phyloP scores from a whole-genome alignment of 2,113 vertebrate genomes.

The Trachemys scripta region DNA sequence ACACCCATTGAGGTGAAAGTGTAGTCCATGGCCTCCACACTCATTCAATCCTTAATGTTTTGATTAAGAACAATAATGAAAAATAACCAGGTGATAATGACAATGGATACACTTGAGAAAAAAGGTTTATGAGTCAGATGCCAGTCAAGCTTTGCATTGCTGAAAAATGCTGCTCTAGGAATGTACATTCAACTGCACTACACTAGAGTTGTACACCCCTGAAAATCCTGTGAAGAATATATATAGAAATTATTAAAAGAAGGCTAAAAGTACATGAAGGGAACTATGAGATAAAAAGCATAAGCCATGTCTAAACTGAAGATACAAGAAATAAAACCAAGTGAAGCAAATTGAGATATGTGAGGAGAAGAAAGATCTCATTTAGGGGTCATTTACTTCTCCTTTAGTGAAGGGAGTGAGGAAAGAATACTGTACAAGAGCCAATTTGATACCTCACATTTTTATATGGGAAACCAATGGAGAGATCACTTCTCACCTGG shows the following conservation, averaged over 20 bases:
- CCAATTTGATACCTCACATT: neutral
- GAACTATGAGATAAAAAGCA: neutral
- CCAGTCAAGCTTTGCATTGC: neutral
- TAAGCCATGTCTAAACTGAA: neutral
- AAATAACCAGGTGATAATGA: neutral
- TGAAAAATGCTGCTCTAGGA: neutral
- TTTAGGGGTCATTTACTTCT: neutral
- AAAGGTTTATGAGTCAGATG: neutral
- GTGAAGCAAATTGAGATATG: neutral
- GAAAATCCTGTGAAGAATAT: neutral
- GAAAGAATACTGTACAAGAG: neutral
- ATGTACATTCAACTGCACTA: neutral
- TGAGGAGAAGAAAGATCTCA: neutral
- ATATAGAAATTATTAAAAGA: neutral
- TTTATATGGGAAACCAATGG: neutral
- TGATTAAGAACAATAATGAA: neutral
- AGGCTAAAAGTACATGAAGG: neutral
- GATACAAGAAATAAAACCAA: neutral
- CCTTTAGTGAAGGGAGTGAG: neutral
- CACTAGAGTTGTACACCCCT: neutral
- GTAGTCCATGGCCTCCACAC: neutral
- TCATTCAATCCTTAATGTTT: neutral
- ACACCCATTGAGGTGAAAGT: neutral
- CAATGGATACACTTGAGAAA: neutral
- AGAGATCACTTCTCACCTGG: neutral